phyloP scores from a whole-genome alignment of 2,797 vertebrate genomes.

The Pogoniulus pusillus region DNA sequence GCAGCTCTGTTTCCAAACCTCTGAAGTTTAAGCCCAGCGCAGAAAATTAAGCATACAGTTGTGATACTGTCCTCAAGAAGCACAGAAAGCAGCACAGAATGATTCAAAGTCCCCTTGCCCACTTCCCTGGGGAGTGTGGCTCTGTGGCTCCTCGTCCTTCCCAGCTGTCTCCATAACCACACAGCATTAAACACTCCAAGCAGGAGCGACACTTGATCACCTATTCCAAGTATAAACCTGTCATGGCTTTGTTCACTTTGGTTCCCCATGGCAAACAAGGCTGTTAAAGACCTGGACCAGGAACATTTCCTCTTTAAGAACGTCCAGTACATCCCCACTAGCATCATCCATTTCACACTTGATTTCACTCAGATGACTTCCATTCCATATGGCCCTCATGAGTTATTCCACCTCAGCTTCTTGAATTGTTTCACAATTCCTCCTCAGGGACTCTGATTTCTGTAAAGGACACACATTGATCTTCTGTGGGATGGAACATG shows the following conservation, averaged over 20 bases:
- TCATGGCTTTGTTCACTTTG: not conserved
- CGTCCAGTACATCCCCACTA: not conserved
- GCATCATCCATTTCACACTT: not conserved
- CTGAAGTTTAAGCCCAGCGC: not conserved
- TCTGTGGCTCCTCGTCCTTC: not conserved
- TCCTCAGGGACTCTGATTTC: not conserved
- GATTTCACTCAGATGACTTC: not conserved
- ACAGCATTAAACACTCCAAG: not conserved
- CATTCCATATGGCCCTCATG: not conserved
- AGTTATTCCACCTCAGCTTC: slow-evolving; percentile 20
- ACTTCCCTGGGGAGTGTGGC: not conserved
- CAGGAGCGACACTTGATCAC: accelerated
- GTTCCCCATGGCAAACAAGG: not conserved
- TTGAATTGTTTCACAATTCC: not conserved
- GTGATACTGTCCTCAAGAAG: not conserved
- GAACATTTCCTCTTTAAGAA: not conserved
- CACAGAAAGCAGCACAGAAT: not conserved
- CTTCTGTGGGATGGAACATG: not conserved
- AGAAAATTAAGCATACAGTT: not conserved
- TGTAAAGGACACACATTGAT: not conserved
- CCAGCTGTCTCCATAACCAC: not conserved
- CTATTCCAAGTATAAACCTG: not conserved
- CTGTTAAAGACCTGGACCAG: not conserved
- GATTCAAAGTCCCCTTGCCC: not conserved
- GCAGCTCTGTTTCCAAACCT: not conserved